Percentiles rank a stretch among this genome's conserved stretches.
Conservation (phyloP, 2,888 invertebrate species). For the Polia nebulosa region DNA sequence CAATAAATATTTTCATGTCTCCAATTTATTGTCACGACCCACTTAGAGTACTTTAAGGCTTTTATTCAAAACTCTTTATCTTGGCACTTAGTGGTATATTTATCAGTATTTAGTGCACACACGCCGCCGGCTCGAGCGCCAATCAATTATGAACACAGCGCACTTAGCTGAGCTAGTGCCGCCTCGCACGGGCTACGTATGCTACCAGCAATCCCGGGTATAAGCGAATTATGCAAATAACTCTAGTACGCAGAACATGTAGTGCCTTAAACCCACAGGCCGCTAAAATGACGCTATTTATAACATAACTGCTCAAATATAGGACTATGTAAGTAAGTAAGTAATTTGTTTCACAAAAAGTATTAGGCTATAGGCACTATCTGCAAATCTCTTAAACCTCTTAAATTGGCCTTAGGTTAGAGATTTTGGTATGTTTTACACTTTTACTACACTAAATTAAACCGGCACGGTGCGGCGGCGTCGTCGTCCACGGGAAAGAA, state of each 20-base stretch:
- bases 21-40: too few relatives aligned
- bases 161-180: slow-evolving; percentile 2
- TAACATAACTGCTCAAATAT: background rate
- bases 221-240: slow-evolving; percentile 1
- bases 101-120: background rate
- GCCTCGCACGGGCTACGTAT: background rate
- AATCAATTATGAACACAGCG: slow-evolving; percentile 28
- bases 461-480: too few relatives aligned
- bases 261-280: background rate
- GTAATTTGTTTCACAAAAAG: background rate
- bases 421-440: too few relatives aligned
- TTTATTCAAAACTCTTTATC: background rate
- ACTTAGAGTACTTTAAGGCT: background rate
- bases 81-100: background rate
- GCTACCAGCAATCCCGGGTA: background rate
- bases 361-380: too few relatives aligned
- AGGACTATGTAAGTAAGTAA: background rate
- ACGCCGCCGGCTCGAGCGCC: background rate
- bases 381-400: too few relatives aligned
- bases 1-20: background rate
- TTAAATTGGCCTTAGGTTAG: too few relatives aligned
- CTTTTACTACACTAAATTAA: too few relatives aligned
- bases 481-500: too few relatives aligned
- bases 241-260: background rate
- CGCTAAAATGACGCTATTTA: background rate